phyloP scores from a whole-genome alignment of 1,140 invertebrate species.

The Hylaeus volcanicus region DNA sequence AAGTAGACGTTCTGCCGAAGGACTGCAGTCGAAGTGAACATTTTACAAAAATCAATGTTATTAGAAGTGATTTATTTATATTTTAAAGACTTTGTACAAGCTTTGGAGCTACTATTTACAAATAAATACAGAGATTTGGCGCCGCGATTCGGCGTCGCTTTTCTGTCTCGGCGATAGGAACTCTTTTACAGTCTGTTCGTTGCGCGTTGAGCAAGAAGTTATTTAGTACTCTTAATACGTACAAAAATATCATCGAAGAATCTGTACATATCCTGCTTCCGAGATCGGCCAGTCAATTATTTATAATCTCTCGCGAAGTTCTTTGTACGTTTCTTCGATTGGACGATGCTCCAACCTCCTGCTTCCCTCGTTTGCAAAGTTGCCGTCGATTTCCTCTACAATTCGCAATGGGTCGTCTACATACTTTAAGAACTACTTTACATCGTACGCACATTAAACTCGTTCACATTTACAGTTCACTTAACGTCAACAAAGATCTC shows the following conservation, averaged over 20 bases:
- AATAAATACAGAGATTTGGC: constrained; percentile 76
- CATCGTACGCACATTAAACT: background rate
- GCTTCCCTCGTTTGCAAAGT: background rate
- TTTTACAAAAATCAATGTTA: background rate
- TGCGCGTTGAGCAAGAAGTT: constrained; percentile 71
- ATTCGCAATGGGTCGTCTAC: background rate
- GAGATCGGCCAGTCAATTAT: background rate
- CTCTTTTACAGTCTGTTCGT: constrained; percentile 79
- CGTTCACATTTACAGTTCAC: too few relatives aligned
- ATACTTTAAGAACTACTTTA: background rate
- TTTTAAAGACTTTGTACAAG: constrained; percentile 67
- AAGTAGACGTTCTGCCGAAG: too few relatives aligned
- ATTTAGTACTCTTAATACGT: constrained; percentile 24
- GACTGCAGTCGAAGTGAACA: background rate
- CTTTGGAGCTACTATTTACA: constrained; percentile 72
- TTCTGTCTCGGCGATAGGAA: constrained; percentile 73
- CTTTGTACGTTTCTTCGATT: constrained; percentile 19
- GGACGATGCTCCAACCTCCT: background rate
- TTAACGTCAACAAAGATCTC: background rate
- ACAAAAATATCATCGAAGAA: constrained; percentile 50
- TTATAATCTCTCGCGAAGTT: background rate
- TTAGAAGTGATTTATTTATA: constrained; percentile 26
- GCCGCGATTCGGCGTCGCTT: background rate
- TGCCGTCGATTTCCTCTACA: too few relatives aligned
- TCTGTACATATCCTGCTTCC: constrained; percentile 32